phyloP scores from a whole-genome alignment of 2,888 invertebrate genomes.

The Synanthedon myopaeformis region DNA sequence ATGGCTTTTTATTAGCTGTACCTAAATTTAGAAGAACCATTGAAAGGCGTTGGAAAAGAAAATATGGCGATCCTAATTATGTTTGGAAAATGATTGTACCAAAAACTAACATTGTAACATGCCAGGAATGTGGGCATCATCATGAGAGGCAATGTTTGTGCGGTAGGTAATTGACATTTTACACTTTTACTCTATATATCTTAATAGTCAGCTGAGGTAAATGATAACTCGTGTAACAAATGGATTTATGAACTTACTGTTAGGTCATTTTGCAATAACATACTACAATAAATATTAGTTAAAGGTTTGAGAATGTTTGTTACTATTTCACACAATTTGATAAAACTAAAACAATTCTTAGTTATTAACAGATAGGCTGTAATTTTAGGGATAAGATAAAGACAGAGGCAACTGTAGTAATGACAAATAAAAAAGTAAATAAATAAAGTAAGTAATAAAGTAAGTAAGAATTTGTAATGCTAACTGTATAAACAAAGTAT shows the following conservation, averaged over 20 bases:
- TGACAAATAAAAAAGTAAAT: too few relatives aligned
- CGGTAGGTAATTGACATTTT: conserved; percentile 68
- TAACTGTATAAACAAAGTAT: too few relatives aligned
- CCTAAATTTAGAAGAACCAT: conserved; percentile 82
- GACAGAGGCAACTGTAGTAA: too few relatives aligned
- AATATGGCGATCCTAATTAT: conserved; percentile 77
- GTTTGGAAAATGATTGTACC: conserved; percentile 77
- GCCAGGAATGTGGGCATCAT: conserved; percentile 86
- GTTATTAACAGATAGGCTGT: too few relatives aligned
- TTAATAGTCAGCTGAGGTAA: neutral
- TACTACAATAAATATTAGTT: too few relatives aligned
- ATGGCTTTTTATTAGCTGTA: conserved; percentile 85
- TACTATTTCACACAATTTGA: too few relatives aligned
- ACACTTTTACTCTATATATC: neutral
- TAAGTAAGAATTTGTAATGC: too few relatives aligned
- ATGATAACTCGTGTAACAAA: neutral
- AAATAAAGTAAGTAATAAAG: too few relatives aligned
- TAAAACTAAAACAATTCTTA: too few relatives aligned
- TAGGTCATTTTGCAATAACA: neutral
- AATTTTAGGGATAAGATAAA: too few relatives aligned
- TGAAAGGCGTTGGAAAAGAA: conserved; percentile 79
- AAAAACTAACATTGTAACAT: conserved; percentile 80
- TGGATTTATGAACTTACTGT: neutral
- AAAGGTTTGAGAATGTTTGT: too few relatives aligned
- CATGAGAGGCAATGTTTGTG: conserved; percentile 84